A percentile compares a stretch with the other conserved stretches of the same genome.
These are phyloP conservation scores for Penaeus indicus DNA, from an alignment of 1,140 invertebrate species.

Conservation along the genomic window DNA sequence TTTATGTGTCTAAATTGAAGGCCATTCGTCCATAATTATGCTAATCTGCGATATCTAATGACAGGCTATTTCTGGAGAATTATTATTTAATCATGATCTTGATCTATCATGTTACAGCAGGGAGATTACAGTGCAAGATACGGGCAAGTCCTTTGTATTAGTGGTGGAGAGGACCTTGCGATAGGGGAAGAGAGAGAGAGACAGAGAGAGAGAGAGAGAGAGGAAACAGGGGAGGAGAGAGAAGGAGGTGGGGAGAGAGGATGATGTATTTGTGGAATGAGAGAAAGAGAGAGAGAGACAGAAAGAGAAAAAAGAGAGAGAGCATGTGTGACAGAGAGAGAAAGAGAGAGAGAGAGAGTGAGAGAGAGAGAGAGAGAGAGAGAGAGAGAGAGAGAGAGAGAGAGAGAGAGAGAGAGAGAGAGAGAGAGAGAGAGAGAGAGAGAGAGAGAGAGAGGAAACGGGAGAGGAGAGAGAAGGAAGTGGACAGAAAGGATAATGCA, in stretches of 20 bases:
- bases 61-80: constrained; percentile 14
- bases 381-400: not conserved
- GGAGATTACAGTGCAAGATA: no score
- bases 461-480: not conserved
- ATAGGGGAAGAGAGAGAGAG: constrained; percentile 5
- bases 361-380: not conserved
- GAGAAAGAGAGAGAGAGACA: not conserved
- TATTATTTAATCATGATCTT: constrained; percentile 35
- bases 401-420: not conserved
- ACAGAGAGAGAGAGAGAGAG: not conserved
- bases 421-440: not conserved
- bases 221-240: not conserved
- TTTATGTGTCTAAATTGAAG: constrained; percentile 54
- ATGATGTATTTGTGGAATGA: not conserved
- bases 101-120: constrained; percentile 19
- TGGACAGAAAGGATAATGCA: not conserved
- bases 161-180: not conserved
- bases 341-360: not conserved
- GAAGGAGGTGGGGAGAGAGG: not conserved
- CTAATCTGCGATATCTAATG: constrained; percentile 50
- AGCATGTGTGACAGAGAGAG: no score
- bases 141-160: no score
- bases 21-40: constrained; percentile 48
- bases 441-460: not conserved
- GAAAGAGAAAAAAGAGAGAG: not conserved